Evolutionary conservation across 2,113 vertebrate genomes (phyloP).

Genomic region (Alethe diademata): DNA sequence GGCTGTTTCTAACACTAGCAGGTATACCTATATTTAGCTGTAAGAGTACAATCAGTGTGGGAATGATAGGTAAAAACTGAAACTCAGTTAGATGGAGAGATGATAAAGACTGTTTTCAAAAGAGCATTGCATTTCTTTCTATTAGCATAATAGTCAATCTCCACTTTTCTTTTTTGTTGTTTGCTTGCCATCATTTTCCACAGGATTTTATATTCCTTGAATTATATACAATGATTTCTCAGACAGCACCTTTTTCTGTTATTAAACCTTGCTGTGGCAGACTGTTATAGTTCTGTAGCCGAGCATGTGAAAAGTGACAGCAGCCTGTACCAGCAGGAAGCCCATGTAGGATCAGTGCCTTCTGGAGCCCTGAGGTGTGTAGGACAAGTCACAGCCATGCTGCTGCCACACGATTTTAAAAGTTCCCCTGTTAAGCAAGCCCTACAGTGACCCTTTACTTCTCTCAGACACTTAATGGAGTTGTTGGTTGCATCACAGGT

Average conservation of each 20-base stretch:
- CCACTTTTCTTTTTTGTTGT: neutral
- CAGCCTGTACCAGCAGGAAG: neutral
- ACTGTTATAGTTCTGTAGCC: accelerated
- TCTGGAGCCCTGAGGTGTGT: neutral
- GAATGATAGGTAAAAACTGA: neutral
- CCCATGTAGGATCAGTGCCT: neutral
- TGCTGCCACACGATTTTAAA: neutral
- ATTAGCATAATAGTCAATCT: neutral
- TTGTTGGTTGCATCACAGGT: neutral
- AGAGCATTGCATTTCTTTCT: neutral
- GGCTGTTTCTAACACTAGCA: neutral
- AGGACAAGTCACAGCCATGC: neutral
- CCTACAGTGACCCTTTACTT: neutral
- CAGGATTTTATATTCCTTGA: neutral
- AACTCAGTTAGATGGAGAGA: neutral
- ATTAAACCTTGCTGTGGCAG: neutral
- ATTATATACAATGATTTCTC: neutral
- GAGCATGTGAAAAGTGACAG: accelerated
- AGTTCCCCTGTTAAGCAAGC: neutral
- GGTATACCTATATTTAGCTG: neutral
- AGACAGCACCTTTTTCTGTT: neutral
- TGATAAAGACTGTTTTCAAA: neutral
- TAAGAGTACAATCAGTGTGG: neutral
- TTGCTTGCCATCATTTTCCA: neutral
- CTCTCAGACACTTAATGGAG: neutral